These are phyloP conservation scores for Aurelia aurita DNA, from an alignment of 30 jellyfish, hydroid and myxozoan genomes.

Conservation along the genomic window DNA sequence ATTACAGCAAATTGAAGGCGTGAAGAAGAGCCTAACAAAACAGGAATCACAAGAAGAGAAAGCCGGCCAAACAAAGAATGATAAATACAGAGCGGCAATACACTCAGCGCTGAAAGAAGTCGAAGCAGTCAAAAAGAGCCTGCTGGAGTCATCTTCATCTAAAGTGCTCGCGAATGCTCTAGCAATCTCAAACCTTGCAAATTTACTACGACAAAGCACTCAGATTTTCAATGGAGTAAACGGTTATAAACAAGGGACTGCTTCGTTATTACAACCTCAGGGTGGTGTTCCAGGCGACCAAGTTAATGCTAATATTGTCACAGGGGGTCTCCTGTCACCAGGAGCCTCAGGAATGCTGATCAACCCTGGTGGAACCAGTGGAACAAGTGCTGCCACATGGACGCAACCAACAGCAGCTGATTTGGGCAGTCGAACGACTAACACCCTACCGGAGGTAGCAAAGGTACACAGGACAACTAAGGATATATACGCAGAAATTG, in stretches of 20 bases:
- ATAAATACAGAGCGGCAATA: conserved; percentile 44
- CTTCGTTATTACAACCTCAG: background rate
- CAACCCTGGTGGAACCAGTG: conserved; percentile 46
- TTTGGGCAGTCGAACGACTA: background rate
- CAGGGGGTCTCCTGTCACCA: conserved; percentile 52
- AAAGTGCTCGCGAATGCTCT: conserved; percentile 53
- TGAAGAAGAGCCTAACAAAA: conserved; percentile 30
- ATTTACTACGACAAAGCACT: conserved; percentile 57
- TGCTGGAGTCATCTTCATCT: conserved; percentile 55
- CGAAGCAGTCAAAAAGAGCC: conserved; percentile 50
- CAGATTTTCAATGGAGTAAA: conserved; percentile 38
- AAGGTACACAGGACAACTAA: conserved; percentile 35
- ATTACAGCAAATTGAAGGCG: conserved; percentile 53
- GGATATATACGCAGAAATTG: conserved; percentile 69
- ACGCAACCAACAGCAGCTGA: background rate
- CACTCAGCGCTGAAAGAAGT: conserved; percentile 63
- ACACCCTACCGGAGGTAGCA: background rate
- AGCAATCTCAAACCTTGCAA: conserved; percentile 70
- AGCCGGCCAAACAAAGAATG: conserved; percentile 31
- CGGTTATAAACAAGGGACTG: conserved; percentile 15
- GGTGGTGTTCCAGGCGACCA: conserved; percentile 7
- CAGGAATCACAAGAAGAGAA: conserved; percentile 27
- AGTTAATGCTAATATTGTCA: conserved; percentile 57
- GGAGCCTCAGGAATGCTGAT: conserved; percentile 56
- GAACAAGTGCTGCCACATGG: background rate